phyloP scores from a whole-genome alignment of 2,888 invertebrate genomes.

The Anagyrus pseudococci region DNA sequence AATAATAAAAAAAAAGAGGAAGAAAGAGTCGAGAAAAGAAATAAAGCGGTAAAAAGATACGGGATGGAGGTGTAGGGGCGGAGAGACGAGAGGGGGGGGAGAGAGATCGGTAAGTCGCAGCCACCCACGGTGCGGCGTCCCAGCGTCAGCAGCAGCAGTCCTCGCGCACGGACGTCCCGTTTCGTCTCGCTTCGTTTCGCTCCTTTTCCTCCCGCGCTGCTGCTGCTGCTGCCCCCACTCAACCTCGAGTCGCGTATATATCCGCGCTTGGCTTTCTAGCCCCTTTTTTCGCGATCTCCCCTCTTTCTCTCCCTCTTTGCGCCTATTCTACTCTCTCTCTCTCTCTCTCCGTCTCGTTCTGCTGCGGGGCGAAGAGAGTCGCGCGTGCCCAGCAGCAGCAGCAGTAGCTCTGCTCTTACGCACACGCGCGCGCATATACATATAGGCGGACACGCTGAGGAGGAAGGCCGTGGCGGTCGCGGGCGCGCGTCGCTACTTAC shows the following conservation, averaged over 20 bases:
- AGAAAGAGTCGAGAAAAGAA: background rate
- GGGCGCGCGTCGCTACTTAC: slow-evolving; percentile 59
- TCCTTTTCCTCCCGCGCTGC: slow-evolving; percentile 25
- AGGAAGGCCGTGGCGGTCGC: slow-evolving; percentile 34
- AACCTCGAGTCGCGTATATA: slow-evolving; percentile 25
- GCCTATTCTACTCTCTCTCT: slow-evolving; percentile 9
- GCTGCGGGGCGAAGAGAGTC: background rate
- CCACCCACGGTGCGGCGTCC: slow-evolving; percentile 46
- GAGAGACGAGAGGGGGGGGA: background rate
- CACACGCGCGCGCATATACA: slow-evolving; percentile 40
- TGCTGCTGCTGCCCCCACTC: slow-evolving; percentile 1
- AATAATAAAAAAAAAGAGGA: background rate
- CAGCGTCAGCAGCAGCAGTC: slow-evolving; percentile 34
- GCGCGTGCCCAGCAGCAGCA: background rate
- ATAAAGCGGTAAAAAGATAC: too few relatives aligned
- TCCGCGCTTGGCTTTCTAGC: slow-evolving; percentile 4
- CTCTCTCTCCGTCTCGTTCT: slow-evolving; percentile 22
- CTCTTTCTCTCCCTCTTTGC: slow-evolving; percentile 13
- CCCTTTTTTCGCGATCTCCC: slow-evolving; percentile 22
- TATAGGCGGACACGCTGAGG: slow-evolving; percentile 8
- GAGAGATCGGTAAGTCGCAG: slow-evolving; percentile 22
- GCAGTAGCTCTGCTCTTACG: slow-evolving; percentile 17
- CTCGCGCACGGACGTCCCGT: slow-evolving; percentile 31
- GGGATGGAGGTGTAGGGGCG: too few relatives aligned
- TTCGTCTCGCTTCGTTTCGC: slow-evolving; percentile 40